Base-by-base conservation (phyloP, 1,140 invertebrate genomes). In the Listronotus oregonensis region DNA sequence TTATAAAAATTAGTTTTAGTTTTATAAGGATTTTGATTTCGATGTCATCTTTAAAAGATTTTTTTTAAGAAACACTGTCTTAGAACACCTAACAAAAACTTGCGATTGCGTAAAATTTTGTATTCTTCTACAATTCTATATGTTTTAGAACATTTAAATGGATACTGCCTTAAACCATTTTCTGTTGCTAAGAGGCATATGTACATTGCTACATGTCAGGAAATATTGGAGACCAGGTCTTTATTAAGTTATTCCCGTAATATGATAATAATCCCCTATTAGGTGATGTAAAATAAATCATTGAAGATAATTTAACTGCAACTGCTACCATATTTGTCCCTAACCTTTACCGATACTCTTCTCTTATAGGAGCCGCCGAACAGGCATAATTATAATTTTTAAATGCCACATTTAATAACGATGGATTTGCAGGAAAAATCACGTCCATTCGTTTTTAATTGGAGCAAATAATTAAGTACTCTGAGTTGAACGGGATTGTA, bases 321-420 rank as follows among this genome's bases (percentile, higher is more conserved):
- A 46, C n/a, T n/a, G 44, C 56, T 58, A 58, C 56, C 56, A 58
- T 58, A 58, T 58, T 58, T 58, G 56, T 58, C 56, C 56, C 56
- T 58, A 58, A 58, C 56, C 56, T 58, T 58, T 58, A 34, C 42
- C 43, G 56, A 14, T 46, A 47, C 27, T 58, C 56, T 46, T 46
- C 56, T 44, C 3, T 43, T 58, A 44, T 15, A 58, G 27, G 18
- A 43, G 44, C 56, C 42, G 37, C 27, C 42, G 9, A 31, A 11
- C 10, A 47, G 15, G 15, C 15, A 17, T 47, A 18, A 47, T 47
- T 47, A 47, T 3, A 21, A 17, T 47, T 47, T 57, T 47, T 47
- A 47, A 47, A 47, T 47, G 44, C 44, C 44, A 47, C 14, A 17
- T 47, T 47, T 47, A 47, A 47, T 47, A 47, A 47, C 15, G 15